Evolutionary conservation across 2,797 vertebrate genomes (phyloP), one percentile per base, ranked within the genome.

Genomic region (Pseudomugil gertrudae): DNA sequence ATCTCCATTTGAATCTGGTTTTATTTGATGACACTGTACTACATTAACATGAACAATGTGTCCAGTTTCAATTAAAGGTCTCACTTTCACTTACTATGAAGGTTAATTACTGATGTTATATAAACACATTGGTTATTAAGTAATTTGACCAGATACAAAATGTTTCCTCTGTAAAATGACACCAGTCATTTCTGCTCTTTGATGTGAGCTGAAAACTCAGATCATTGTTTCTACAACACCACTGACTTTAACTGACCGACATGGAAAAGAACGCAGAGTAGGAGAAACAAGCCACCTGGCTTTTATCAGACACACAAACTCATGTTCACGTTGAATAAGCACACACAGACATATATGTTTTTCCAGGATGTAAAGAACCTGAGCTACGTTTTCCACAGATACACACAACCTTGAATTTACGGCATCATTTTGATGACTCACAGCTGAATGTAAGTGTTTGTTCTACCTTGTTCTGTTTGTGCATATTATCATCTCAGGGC

Each of bases 251-350:
- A 58, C 24, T 50, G 57, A 72, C 30, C 45, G 62, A 72, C 32
- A 64, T 17, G 63, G 32, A 58, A 26, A 32, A 53, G 43, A 27
- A 27, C 27, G 66, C 2, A 45, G 63, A 66, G 33, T 29, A 13
- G 15, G 45, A 85, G 87, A 83, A 78, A 61, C 36, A 60, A 74
- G 75, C 70, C 85, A 87, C 72, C 76, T 91, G 83, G 66, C 36
- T 36, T 56, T 63, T 35, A 74, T 36, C 19, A 57, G 51, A 59
- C 50, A 35, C 43, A 63, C 67, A 53, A 30, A 38, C 60, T 35
- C n/a, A 50, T 36, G 27, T 71, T 32, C 55, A 43, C 50, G 53
- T 63, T 67, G n/a, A 71, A 52, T 43, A 36, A 26, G 8, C 50
- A 43, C 66, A 70, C 32, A 43, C 57, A 58, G 21, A n/a, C 23